Evolutionary conservation across 2,113 vertebrate species (phyloP).

Genomic region (Telmatochromis sp.): DNA sequence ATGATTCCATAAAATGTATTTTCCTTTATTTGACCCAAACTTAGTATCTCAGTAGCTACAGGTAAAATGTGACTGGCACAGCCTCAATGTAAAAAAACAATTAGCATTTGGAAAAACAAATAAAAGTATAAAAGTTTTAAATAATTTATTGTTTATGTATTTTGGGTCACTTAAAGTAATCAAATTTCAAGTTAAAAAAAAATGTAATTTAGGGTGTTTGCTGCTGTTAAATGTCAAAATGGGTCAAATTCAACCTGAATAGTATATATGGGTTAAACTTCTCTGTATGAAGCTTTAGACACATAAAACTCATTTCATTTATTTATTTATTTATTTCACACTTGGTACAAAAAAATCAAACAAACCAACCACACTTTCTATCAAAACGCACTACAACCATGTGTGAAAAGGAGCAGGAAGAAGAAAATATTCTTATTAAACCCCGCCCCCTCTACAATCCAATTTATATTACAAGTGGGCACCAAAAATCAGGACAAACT

Average conservation of each 20-base stretch:
- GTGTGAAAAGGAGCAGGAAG: too few relatives aligned
- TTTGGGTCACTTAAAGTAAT: neutral
- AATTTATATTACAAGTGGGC: too few relatives aligned
- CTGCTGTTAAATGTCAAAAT: neutral
- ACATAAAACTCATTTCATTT: neutral
- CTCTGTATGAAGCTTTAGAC: neutral
- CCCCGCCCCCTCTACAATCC: too few relatives aligned
- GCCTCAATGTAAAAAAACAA: neutral
- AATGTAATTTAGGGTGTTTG: neutral
- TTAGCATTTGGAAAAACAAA: neutral
- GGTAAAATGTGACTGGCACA: neutral
- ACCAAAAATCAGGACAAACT: too few relatives aligned
- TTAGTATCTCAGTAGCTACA: neutral
- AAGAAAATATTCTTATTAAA: too few relatives aligned
- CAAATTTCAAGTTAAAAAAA: neutral
- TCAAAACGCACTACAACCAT: too few relatives aligned
- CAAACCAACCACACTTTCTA: too few relatives aligned
- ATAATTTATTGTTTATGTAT: neutral
- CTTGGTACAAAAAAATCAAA: too few relatives aligned
- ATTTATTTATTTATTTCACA: too few relatives aligned
- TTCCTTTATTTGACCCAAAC: neutral
- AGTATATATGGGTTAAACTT: neutral
- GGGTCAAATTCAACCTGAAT: neutral
- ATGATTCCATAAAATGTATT: neutral
- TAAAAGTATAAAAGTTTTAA: neutral